Evolutionary conservation across 2,888 invertebrate species (phyloP), one percentile per base, ranked within the genome.

Genomic region (Chironomus tentans): DNA sequence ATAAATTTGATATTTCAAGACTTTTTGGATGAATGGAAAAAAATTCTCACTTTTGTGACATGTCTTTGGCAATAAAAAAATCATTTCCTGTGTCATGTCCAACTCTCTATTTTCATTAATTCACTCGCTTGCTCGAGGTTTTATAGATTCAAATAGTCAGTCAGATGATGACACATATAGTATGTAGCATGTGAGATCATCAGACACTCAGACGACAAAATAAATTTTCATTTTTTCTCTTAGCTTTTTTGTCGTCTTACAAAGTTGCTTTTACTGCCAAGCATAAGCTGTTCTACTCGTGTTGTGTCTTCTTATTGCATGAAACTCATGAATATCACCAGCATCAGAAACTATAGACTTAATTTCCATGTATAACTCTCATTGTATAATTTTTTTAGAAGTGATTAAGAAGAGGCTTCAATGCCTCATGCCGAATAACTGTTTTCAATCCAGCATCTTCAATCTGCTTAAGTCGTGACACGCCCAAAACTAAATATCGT

Each of bases 61-160:
- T n/a, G n/a, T n/a, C n/a, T n/a, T n/a, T 56, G 5, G 18, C 56
- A n/a, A 56, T 18, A 21, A n/a, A 46, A 50, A 72, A 72, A 24
- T 28, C 72, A 72, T 72, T 72, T 72, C 72, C 72, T 72, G 61
- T 61, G 50, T 38, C 38, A 38, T 38, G 38, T 50, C 50, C 50
- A 50, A 38, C 15, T 50, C 50, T 50, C 15, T 50, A 1, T 48
- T 12, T 5, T 4, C 5, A 28, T 28, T 50, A 50, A 70, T 48
- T 24, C 2, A 68, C 5, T 68, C 28, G 69, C 6, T 69, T 38
- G 69, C 47, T 15, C 12, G 15, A 15, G 22, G 7, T 62, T 18
- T 22, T 38, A 38, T 10, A 38, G 38, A 38, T 38, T 38, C 38
- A 38, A 38, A 38, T 10, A 38, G 38, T 38, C 38, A 38, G 38